Evolutionary conservation across 2,113 vertebrate species (phyloP), one percentile per base, ranked within the genome.

Genomic region (Sphyrna mokarran): DNA sequence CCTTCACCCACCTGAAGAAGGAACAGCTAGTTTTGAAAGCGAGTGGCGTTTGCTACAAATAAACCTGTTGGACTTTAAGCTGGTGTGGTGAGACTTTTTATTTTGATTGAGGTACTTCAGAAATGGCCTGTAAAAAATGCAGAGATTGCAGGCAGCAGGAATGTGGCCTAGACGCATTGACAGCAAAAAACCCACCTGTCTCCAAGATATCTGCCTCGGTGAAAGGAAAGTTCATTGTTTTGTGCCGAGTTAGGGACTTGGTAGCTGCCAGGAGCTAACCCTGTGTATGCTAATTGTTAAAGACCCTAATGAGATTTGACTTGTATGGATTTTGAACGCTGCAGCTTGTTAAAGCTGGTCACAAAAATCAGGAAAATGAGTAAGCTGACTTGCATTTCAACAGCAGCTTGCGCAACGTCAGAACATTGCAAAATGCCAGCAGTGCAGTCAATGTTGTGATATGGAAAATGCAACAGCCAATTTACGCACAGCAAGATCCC

Each of bases 111-210:
- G 29, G 11, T 29, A 90, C 87, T n/a, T 87, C 26, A 90, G 23
- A 91, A 91, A 66, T 16, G 16, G 58, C 89, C 89, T 91, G 33
- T 54, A 37, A 91, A 61, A 91, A 91, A 37, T 20, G 89, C 58
- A 37, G 58, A 91, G 66, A 91, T 33, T 33, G 61, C 29, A 33
- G 6, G 16, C 29, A 18, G 29, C 16, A 91, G 89, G 89, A 91
- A 91, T 91, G 89, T 63, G 33, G 61, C 89, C 89, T 5, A 11
- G 61, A 29, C 20, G n/a, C 22, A 16, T 91, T 93, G 89, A 68
- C 89, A 93, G 89, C 89, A 22, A 33, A 66, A 18, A 66, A 93
- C 37, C 89, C 89, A 68, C 89, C 89, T 93, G 89, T 93, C 61
- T 22, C 22, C 1, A 8, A 66, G 89, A 93, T 18, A n/a, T 37